Conservation (phyloP, 2,113 vertebrate genomes). For the Ptychochromis oligacanthus region DNA sequence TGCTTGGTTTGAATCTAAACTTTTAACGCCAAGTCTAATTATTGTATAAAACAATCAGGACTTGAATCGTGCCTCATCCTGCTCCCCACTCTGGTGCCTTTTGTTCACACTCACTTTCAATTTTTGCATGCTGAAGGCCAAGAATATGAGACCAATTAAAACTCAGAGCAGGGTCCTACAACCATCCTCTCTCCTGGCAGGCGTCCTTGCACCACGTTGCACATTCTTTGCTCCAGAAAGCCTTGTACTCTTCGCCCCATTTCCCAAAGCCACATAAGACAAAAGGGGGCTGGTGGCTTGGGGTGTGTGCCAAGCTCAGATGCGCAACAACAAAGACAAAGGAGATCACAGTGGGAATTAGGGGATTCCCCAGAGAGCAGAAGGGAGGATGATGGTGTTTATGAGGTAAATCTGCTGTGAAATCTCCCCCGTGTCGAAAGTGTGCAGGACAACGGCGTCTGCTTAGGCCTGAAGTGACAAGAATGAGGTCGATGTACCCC, state of each 20-base stretch:
- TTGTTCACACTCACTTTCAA: constrained; percentile 10
- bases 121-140: constrained; percentile 50
- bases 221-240: constrained; percentile 60
- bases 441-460: constrained; percentile 26
- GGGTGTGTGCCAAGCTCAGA: constrained; percentile 42
- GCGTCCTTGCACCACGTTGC: constrained; percentile 55
- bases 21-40: not conserved
- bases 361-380: constrained; percentile 47
- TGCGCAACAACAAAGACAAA: constrained; percentile 53
- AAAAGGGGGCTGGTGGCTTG: constrained; percentile 37
- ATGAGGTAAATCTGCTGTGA: constrained; percentile 68
- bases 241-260: constrained; percentile 22
- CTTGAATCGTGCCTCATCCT: not conserved
- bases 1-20: constrained; percentile 10
- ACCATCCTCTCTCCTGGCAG: constrained; percentile 52
- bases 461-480: constrained; percentile 32
- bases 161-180: constrained; percentile 32
- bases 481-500: constrained; percentile 48
- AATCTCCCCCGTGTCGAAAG: constrained; percentile 39
- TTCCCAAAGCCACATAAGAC: constrained; percentile 48
- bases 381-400: constrained; percentile 24
- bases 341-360: constrained; percentile 50
- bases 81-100: not conserved
- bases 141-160: constrained; percentile 76
- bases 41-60: not conserved